Conservation (phyloP, 1,140 invertebrate species). For the Latrodectus geometricus region DNA sequence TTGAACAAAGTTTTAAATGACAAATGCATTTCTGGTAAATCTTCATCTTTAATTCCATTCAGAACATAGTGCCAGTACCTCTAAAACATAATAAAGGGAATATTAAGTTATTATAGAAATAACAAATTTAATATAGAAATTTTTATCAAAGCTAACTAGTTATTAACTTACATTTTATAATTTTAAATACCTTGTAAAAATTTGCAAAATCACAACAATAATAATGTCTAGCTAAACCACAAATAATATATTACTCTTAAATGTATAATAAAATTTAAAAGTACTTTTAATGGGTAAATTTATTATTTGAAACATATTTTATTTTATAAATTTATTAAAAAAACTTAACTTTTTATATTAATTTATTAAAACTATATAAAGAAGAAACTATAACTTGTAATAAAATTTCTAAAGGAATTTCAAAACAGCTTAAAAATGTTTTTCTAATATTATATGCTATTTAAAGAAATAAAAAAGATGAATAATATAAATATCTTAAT, state of each 20-base stretch:
- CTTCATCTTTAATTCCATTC: slow-evolving; percentile 23
- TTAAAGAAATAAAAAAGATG: too few relatives aligned
- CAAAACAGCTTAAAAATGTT: not conserved
- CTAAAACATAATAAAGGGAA: not conserved
- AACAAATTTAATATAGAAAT: too few relatives aligned
- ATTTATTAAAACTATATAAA: not conserved
- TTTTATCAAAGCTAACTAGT: too few relatives aligned
- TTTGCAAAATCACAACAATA: slow-evolving; percentile 9
- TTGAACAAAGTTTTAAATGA: slow-evolving; percentile 26
- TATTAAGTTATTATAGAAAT: too few relatives aligned
- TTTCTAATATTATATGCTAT: too few relatives aligned
- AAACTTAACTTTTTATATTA: not conserved
- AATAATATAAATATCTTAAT: too few relatives aligned
- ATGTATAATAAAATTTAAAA: not conserved
- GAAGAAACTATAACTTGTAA: not conserved
- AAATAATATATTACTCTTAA: not conserved
- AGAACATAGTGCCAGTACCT: slow-evolving; percentile 39
- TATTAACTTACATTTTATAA: too few relatives aligned
- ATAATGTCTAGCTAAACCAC: not conserved
- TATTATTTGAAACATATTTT: too few relatives aligned
- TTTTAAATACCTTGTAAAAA: too few relatives aligned
- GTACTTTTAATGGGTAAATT: too few relatives aligned
- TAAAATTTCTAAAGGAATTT: not conserved
- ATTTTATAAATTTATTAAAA: not conserved
- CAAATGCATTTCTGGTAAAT: slow-evolving; percentile 21